Percentiles rank a stretch among this genome's conserved stretches.
Evolutionary conservation across 2,888 invertebrate species (phyloP).

Genomic region (Hypselothyrea guttata): DNA sequence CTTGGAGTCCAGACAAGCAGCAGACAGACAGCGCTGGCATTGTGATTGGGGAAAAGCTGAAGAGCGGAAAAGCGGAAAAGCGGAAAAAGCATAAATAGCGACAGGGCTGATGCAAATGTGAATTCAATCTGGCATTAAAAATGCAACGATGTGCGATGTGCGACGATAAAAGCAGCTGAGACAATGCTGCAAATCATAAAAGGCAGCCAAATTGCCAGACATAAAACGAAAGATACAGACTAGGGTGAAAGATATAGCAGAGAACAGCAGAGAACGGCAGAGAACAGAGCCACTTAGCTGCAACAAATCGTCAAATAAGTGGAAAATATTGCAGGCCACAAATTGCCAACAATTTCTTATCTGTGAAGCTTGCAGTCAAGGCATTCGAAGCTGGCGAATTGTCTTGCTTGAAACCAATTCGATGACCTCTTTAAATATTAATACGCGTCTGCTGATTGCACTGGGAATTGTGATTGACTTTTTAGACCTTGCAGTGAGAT

Average conservation of each 20-base stretch:
- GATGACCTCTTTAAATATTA: constrained; percentile 81
- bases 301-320: constrained; percentile 72
- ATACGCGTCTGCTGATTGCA: constrained; percentile 80
- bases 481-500: constrained; percentile 64
- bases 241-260: not conserved
- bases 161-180: constrained; percentile 40
- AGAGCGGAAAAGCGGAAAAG: constrained; percentile 14
- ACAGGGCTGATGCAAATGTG: constrained; percentile 54
- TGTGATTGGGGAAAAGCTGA: constrained; percentile 21
- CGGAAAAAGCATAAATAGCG: constrained; percentile 45
- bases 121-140: constrained; percentile 67
- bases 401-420: constrained; percentile 60
- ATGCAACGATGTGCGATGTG: constrained; percentile 49
- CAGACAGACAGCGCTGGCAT: constrained; percentile 47
- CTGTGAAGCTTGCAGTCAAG: not conserved
- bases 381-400: not conserved
- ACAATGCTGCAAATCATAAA: constrained; percentile 63
- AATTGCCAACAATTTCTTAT: constrained; percentile 48
- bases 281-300: constrained; percentile 56
- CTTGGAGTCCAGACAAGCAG: constrained; percentile 45
- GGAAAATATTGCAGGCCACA: constrained; percentile 74
- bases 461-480: constrained; percentile 81
- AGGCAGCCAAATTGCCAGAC: constrained; percentile 57
- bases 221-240: constrained; percentile 35
- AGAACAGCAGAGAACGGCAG: not conserved